Evolutionary conservation across 2,888 invertebrate genomes (phyloP).

Genomic region (Caenorhabditis angaria): DNA sequence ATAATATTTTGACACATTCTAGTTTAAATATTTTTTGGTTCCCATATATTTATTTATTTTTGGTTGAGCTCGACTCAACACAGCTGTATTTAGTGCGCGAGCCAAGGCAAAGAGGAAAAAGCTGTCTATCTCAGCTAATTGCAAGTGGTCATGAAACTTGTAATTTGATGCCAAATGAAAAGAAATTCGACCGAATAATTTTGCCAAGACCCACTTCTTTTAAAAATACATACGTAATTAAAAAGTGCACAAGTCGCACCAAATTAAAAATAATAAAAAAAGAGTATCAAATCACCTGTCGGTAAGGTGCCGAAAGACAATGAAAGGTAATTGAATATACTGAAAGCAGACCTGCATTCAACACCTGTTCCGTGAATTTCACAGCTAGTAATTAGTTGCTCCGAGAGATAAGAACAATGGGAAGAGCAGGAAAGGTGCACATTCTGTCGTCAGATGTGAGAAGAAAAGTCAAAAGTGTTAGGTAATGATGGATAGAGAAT

Average conservation of each 20-base stretch:
- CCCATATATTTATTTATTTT: slow-evolving; percentile 2
- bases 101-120: background rate
- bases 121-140: slow-evolving; percentile 1
- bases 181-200: background rate
- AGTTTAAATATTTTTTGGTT: slow-evolving; percentile 4
- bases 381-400: background rate
- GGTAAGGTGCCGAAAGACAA: too few species aligned
- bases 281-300: background rate
- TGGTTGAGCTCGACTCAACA: too few species aligned
- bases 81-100: slow-evolving; percentile 4
- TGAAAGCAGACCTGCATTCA: background rate
- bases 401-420: background rate
- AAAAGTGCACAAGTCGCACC: too few species aligned
- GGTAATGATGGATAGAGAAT: slow-evolving; percentile 2
- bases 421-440: background rate
- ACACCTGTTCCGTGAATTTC: background rate
- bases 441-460: too few species aligned
- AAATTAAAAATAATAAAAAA: too few species aligned
- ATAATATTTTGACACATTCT: background rate
- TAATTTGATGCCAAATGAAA: background rate
- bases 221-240: too few species aligned
- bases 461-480: background rate
- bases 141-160: slow-evolving; percentile 2
- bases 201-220: too few species aligned
- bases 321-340: background rate